Evolutionary conservation across 2,888 invertebrate genomes (phyloP).

Genomic region (Drosophila robusta): DNA sequence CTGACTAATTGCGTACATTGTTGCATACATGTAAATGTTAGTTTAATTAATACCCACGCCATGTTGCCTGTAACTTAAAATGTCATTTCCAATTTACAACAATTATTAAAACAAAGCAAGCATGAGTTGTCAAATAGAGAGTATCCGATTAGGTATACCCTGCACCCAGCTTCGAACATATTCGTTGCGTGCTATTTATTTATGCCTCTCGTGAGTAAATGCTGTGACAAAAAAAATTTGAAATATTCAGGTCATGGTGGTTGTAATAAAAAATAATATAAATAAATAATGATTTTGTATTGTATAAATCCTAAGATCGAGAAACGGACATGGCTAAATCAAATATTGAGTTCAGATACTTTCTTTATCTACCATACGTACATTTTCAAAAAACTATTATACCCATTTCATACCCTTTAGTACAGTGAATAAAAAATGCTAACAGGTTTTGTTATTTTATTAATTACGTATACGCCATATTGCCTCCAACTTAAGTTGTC

Average conservation of each 20-base stretch:
- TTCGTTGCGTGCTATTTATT: too few relatives aligned
- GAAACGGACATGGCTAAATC: too few relatives aligned
- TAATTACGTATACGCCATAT: slow-evolving; percentile 28
- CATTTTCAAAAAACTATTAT: too few relatives aligned
- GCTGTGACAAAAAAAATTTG: too few relatives aligned
- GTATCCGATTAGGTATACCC: not conserved
- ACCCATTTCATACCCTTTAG: not conserved
- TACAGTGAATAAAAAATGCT: not conserved
- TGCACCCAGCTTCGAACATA: not conserved
- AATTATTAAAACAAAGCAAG: not conserved
- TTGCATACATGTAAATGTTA: not conserved
- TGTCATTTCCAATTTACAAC: slow-evolving; percentile 8
- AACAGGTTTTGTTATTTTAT: slow-evolving; percentile 8
- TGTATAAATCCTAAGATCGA: too few relatives aligned
- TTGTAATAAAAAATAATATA: too few relatives aligned
- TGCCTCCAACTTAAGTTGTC: slow-evolving; percentile 17
- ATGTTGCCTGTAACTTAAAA: not conserved
- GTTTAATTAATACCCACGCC: not conserved
- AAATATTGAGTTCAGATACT: too few relatives aligned
- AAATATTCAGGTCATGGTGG: too few relatives aligned
- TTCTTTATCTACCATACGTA: too few relatives aligned
- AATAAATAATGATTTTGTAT: too few relatives aligned
- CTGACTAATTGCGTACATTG: slow-evolving; percentile 7
- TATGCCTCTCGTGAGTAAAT: too few relatives aligned
- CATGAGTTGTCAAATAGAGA: not conserved